Percentiles rank a stretch among this genome's conserved stretches.
Evolutionary conservation across 2,797 vertebrate genomes (phyloP).

Genomic region (Craterocephalus amniculus): DNA sequence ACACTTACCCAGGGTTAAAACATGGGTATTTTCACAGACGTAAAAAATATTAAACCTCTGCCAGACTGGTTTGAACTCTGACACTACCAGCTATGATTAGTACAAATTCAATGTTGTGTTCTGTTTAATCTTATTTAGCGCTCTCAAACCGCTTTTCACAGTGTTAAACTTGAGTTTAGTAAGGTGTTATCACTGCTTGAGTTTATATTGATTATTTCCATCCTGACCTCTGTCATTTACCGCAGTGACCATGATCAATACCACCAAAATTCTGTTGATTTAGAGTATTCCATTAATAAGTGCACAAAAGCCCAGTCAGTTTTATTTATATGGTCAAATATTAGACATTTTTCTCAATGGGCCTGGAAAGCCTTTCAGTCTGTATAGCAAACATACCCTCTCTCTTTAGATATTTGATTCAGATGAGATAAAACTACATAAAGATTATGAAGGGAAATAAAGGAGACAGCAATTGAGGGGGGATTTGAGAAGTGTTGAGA

Average conservation of each 20-base stretch:
- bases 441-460: neutral
- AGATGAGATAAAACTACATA: neutral
- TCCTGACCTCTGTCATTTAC: constrained; percentile 21
- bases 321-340: constrained; percentile 20
- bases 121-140: constrained; percentile 23
- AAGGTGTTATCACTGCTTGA: constrained; percentile 7
- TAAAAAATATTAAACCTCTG: constrained; percentile 12
- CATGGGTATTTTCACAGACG: neutral
- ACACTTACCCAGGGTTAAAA: neutral
- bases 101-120: constrained; percentile 19
- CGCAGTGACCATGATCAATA: constrained; percentile 25
- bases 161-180: constrained; percentile 33
- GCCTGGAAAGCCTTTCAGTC: neutral
- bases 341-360: constrained; percentile 7
- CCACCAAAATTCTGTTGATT: constrained; percentile 28
- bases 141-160: constrained; percentile 11
- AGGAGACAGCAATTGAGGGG: neutral
- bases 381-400: neutral
- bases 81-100: constrained; percentile 25
- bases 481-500: neutral
- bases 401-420: neutral
- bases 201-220: constrained; percentile 28
- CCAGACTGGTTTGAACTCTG: constrained; percentile 10
- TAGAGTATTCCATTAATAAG: constrained; percentile 17
- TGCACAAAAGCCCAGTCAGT: constrained; percentile 15